A percentile compares a stretch with the other conserved stretches of the same genome.
Evolutionary conservation across 2,797 vertebrate species (phyloP).

Genomic region (Linurgus olivaceus): DNA sequence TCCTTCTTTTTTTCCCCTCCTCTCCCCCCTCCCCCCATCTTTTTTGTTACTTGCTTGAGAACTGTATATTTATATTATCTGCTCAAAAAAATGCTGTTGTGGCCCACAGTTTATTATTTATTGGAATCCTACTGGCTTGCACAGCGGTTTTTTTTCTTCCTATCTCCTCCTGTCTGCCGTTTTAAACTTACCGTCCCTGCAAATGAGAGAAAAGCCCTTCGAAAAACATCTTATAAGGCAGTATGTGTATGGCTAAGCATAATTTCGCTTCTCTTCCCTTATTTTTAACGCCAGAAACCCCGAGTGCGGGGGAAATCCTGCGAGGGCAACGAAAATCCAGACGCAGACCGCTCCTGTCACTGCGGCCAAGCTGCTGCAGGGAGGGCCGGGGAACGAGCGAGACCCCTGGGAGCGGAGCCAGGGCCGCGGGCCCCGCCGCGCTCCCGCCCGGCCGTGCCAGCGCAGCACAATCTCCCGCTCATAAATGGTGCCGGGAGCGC

Average conservation of each 20-base stretch:
- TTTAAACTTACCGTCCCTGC: background rate
- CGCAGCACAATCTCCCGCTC: conserved; percentile 1
- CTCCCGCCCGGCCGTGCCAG: background rate
- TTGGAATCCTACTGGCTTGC: background rate
- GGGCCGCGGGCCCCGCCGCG: background rate
- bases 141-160: background rate
- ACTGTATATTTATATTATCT: conserved; percentile 27
- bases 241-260: fast-evolving
- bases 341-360: background rate
- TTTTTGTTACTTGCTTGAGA: conserved; percentile 53
- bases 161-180: background rate
- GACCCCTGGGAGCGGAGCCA: background rate
- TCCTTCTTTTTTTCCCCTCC: background rate
- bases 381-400: background rate
- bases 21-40: background rate
- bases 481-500: background rate
- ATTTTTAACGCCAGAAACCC: background rate
- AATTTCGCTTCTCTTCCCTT: background rate
- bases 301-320: background rate
- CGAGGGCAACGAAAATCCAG: background rate
- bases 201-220: background rate
- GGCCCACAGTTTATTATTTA: background rate
- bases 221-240: background rate
- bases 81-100: background rate
- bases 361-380: background rate